phyloP scores from a whole-genome alignment of 2,888 invertebrate genomes.

The Sabatieria punctata region DNA sequence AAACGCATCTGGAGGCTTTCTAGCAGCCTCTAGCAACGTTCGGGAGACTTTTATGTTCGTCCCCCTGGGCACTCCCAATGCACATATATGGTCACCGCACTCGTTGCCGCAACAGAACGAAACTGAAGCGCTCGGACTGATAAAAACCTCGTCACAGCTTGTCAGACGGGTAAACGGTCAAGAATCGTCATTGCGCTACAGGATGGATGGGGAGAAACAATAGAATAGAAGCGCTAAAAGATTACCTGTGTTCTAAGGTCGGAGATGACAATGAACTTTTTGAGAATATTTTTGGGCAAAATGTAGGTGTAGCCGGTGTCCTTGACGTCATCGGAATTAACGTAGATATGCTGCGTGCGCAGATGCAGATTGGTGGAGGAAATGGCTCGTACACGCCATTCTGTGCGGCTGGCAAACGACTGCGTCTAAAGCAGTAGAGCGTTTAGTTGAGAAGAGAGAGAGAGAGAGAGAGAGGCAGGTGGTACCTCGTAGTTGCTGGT shows the following conservation, averaged over 20 bases:
- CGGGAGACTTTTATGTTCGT: no score
- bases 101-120: no score
- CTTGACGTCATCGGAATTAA: slow-evolving; percentile 96
- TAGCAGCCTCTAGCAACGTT: no score
- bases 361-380: slow-evolving; percentile 92
- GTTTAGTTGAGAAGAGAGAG: background rate
- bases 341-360: slow-evolving; percentile 96
- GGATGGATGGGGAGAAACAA: no score
- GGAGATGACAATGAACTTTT: slow-evolving; percentile 97
- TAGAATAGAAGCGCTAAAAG: no score
- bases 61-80: no score
- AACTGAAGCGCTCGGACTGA: no score
- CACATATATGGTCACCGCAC: no score
- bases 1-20: no score
- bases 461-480: background rate
- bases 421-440: slow-evolving; percentile 43
- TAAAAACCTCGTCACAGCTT: no score
- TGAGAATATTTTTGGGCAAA: slow-evolving; percentile 74
- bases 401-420: slow-evolving; percentile 93
- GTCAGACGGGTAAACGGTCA: no score
- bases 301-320: slow-evolving; percentile 88
- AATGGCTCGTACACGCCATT: slow-evolving; percentile 92
- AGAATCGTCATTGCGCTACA: no score
- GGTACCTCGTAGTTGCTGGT: slow-evolving; percentile 96
- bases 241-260: slow-evolving; percentile 85